Percentiles rank a stretch among this genome's conserved stretches.
Conservation (phyloP, 2,113 vertebrate species). For the Formicarius rufipectus region DNA sequence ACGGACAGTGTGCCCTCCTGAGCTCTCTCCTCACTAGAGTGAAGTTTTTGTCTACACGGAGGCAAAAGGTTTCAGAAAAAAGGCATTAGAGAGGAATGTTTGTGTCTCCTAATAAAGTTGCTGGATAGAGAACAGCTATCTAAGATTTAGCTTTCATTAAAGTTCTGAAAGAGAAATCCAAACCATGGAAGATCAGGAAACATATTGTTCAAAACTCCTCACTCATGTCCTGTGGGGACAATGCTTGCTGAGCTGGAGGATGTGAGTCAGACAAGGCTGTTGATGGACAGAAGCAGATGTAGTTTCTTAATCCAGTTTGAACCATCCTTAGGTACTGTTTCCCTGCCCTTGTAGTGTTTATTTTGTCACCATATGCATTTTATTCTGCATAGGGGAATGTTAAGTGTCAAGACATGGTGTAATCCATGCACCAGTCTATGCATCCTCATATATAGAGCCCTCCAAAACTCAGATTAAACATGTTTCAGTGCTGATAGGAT, state of each 20-base stretch:
- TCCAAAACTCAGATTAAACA: neutral
- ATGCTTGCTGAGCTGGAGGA: neutral
- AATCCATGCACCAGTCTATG: neutral
- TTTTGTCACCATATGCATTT: neutral
- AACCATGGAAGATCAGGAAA: neutral
- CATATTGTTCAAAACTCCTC: neutral
- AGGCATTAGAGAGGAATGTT: neutral
- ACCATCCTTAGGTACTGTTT: neutral
- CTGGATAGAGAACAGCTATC: neutral
- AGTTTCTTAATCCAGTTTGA: neutral
- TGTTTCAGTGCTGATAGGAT: neutral
- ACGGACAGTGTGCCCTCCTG: neutral
- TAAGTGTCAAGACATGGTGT: neutral
- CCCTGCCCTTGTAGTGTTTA: neutral
- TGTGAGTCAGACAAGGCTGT: neutral
- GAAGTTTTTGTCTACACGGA: neutral
- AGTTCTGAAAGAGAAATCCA: neutral
- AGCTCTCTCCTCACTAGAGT: neutral
- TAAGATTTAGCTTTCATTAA: neutral
- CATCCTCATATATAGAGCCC: too few relatives aligned
- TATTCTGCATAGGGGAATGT: neutral
- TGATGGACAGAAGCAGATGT: neutral
- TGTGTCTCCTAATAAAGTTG: neutral
- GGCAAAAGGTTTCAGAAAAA: neutral
- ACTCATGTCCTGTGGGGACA: neutral